A percentile compares a stretch with the other conserved stretches of the same genome.
These are phyloP conservation scores for Acrobasis repandana DNA, from an alignment of 2,888 invertebrate species.

Conservation along the genomic window DNA sequence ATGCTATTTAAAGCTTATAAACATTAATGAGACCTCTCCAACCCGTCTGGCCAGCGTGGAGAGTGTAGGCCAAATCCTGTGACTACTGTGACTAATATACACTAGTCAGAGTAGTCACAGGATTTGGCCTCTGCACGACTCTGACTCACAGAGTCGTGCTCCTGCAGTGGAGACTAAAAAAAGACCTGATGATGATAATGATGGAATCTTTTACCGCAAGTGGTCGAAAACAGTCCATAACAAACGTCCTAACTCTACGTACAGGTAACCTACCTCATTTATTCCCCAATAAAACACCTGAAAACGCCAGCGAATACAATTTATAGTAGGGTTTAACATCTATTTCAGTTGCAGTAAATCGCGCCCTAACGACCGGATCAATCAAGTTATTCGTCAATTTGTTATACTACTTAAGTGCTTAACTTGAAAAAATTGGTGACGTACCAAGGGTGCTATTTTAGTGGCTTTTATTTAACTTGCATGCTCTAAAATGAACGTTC, in stretches of 20 bases:
- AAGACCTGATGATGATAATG: too few relatives aligned
- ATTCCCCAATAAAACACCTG: conserved; percentile 10
- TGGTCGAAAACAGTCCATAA: not conserved
- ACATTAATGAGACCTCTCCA: too few relatives aligned
- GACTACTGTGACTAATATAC: too few relatives aligned
- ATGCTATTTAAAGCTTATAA: too few relatives aligned
- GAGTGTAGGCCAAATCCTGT: too few relatives aligned
- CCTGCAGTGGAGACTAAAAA: too few relatives aligned
- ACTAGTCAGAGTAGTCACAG: too few relatives aligned
- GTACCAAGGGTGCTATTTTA: not conserved
- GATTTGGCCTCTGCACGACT: too few relatives aligned
- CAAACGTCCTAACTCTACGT: not conserved
- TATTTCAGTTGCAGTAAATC: conserved; percentile 19
- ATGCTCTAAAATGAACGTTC: too few relatives aligned
- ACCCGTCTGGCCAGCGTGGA: too few relatives aligned
- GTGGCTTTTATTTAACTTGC: not conserved
- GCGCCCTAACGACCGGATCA: conserved; percentile 19
- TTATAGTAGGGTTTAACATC: conserved; percentile 18
- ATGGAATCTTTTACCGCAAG: too few relatives aligned
- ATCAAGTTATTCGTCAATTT: conserved; percentile 22
- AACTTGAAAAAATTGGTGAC: conserved; percentile 10
- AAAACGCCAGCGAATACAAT: conserved; percentile 9
- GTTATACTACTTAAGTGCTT: conserved; percentile 19
- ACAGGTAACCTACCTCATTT: not conserved
- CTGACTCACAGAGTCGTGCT: too few relatives aligned